Percentiles rank a stretch among this genome's conserved stretches.
Conservation (phyloP, 2,888 invertebrate species). For the Eupithecia tripunctaria region DNA sequence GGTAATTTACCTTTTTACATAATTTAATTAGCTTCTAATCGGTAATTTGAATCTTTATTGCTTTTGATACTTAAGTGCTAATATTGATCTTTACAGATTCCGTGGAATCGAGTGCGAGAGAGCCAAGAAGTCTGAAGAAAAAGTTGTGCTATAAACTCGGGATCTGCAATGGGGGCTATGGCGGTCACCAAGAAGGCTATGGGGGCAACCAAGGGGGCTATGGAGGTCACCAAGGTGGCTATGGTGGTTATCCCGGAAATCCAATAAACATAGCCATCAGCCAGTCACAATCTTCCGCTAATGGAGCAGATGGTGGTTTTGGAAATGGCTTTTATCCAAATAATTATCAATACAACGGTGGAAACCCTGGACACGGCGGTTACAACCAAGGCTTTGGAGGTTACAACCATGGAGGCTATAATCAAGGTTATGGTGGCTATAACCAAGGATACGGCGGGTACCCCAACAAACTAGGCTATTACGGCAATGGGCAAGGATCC, state of each 20-base stretch:
- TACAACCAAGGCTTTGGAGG: slow-evolving; percentile 44
- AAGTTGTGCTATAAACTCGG: slow-evolving; percentile 67
- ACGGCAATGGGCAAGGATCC: slow-evolving; percentile 63
- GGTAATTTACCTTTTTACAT: slow-evolving; percentile 53
- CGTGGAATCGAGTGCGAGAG: slow-evolving; percentile 48
- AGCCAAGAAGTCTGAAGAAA: slow-evolving; percentile 57
- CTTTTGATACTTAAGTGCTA: slow-evolving; percentile 29
- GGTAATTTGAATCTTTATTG: slow-evolving; percentile 24
- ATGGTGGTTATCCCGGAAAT: slow-evolving; percentile 42
- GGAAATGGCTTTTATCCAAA: slow-evolving; percentile 62
- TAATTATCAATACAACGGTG: slow-evolving; percentile 63
- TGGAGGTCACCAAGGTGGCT: slow-evolving; percentile 48
- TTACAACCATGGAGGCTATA: slow-evolving; percentile 47
- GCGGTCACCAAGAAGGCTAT: slow-evolving; percentile 48
- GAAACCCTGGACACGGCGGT: slow-evolving; percentile 43
- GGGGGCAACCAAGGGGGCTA: slow-evolving; percentile 49
- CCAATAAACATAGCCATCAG: slow-evolving; percentile 78
- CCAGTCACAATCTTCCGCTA: slow-evolving; percentile 75
- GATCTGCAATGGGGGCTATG: slow-evolving; percentile 54
- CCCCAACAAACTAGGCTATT: slow-evolving; percentile 60
- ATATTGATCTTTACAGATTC: slow-evolving; percentile 51
- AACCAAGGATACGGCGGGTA: slow-evolving; percentile 53
- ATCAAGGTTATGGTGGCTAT: slow-evolving; percentile 49
- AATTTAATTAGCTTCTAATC: slow-evolving; percentile 11
- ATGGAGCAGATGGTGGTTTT: slow-evolving; percentile 67